Evolutionary conservation across 2,113 vertebrate species (phyloP).

Genomic region (Strix aluco): DNA sequence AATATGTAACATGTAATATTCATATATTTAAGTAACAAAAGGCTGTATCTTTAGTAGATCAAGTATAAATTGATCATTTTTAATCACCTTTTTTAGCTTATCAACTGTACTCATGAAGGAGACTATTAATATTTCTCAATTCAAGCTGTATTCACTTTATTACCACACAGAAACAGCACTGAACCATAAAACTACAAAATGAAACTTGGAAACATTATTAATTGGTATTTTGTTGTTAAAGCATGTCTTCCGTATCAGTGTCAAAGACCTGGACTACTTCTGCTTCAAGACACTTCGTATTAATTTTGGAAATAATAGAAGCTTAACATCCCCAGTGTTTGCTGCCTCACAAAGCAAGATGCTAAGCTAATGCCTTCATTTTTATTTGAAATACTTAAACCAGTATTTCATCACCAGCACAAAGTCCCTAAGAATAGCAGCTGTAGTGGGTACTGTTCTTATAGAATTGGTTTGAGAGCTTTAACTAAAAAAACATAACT

Average conservation of each 20-base stretch:
- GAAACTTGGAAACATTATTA: conserved; percentile 41
- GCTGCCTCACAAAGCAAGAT: background rate
- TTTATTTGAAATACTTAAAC: background rate
- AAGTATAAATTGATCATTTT: background rate
- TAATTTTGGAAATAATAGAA: background rate
- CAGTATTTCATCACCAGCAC: background rate
- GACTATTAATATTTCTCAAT: background rate
- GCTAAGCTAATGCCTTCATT: background rate
- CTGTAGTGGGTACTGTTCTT: background rate
- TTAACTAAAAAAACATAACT: background rate
- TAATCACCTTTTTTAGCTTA: conserved; percentile 30
- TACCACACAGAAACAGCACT: conserved; percentile 5
- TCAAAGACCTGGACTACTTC: conserved; percentile 4
- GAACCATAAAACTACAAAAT: conserved; percentile 33
- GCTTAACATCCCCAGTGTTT: background rate
- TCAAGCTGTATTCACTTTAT: conserved; percentile 3
- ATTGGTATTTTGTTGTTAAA: conserved; percentile 46
- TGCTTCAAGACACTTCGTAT: background rate
- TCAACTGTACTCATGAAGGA: background rate
- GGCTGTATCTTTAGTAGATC: background rate
- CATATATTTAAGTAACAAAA: background rate
- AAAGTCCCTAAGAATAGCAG: background rate
- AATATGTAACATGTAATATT: background rate
- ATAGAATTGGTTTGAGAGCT: background rate
- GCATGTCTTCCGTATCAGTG: background rate